Evolutionary conservation across 2,113 vertebrate genomes (phyloP).

Genomic region (Gasterosteus aculeatus): DNA sequence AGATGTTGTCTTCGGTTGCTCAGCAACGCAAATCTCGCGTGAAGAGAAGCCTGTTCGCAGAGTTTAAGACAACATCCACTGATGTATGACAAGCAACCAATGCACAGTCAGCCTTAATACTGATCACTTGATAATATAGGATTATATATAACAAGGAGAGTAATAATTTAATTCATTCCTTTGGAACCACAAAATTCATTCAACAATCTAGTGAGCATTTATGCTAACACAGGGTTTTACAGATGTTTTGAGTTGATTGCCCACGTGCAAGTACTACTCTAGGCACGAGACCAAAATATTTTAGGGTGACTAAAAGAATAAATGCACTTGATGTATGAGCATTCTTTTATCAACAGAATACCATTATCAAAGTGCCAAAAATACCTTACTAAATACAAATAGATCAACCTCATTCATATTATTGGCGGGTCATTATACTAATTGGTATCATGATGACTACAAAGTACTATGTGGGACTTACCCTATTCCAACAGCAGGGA

Average conservation of each 20-base stretch:
- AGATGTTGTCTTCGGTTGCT: constrained; percentile 48
- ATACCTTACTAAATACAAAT: not conserved
- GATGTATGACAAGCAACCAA: not conserved
- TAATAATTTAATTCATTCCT: not conserved
- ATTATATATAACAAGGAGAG: not conserved
- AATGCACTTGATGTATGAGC: not conserved
- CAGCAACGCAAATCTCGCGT: constrained; percentile 62
- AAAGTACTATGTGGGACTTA: not conserved
- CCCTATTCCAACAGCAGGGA: not conserved
- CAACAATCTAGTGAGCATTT: not conserved
- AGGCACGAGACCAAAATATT: not conserved
- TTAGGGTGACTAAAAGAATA: not conserved
- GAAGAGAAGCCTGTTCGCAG: not conserved
- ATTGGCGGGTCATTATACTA: not conserved
- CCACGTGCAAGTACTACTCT: too few relatives aligned
- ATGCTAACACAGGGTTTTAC: not conserved
- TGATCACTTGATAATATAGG: not conserved
- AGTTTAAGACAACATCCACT: not conserved
- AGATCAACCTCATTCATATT: not conserved
- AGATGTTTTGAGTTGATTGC: not conserved
- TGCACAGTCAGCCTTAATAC: not conserved
- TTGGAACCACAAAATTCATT: not conserved
- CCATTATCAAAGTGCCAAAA: not conserved
- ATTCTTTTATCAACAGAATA: not conserved
- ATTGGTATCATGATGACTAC: not conserved